Evolutionary conservation across 2,797 vertebrate genomes (phyloP).

Genomic region (Prunella strophiata): DNA sequence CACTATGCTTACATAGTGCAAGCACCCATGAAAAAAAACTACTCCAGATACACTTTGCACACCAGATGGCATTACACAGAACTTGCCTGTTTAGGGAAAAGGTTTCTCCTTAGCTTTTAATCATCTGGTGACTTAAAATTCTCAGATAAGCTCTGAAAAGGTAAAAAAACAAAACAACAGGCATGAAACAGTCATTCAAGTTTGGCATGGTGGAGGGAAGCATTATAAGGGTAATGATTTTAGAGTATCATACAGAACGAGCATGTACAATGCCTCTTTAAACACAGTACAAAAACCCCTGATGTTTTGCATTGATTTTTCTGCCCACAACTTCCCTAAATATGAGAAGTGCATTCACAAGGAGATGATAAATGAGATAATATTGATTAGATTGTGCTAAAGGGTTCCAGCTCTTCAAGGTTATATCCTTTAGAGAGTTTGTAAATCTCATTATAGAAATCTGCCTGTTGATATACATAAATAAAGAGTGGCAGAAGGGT

Average conservation of each 20-base stretch:
- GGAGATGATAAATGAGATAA: constrained; percentile 59
- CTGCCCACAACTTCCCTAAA: constrained; percentile 25
- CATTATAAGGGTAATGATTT: background rate
- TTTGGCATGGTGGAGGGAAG: background rate
- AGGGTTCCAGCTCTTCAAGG: constrained; percentile 56
- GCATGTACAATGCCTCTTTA: background rate
- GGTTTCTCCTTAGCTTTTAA: background rate
- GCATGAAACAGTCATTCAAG: background rate
- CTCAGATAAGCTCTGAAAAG: background rate
- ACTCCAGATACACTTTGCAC: background rate
- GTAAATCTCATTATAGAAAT: constrained; percentile 69
- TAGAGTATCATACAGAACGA: background rate
- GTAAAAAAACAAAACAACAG: background rate
- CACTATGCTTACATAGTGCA: background rate
- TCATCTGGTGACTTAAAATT: background rate
- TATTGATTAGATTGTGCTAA: constrained; percentile 64
- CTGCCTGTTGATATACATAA: constrained; percentile 54
- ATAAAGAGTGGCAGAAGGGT: constrained; percentile 58
- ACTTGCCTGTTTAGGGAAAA: background rate
- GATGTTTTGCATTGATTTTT: constrained; percentile 21
- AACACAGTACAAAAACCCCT: background rate
- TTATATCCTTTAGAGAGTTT: constrained; percentile 57
- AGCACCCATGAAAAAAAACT: background rate
- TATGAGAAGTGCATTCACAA: constrained; percentile 57
- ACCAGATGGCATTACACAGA: background rate